Percentiles rank a stretch among this genome's conserved stretches.
Evolutionary conservation across 2,888 invertebrate species (phyloP).

Genomic region (Torymus aiolomorphi): DNA sequence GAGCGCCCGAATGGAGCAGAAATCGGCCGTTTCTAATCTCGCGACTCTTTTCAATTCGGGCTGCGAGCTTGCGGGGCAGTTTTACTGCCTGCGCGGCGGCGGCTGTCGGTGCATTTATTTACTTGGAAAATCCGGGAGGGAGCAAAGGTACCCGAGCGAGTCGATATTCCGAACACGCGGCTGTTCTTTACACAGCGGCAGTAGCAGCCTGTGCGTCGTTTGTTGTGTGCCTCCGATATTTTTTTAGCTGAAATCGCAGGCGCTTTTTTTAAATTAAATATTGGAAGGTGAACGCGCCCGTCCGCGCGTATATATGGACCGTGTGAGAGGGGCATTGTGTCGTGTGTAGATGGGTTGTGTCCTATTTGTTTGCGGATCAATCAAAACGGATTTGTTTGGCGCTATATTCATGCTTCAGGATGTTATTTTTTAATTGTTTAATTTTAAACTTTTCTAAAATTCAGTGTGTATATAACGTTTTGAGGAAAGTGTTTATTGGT

Average conservation of each 20-base stretch:
- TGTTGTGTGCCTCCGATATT: conserved; percentile 16
- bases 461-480: no score
- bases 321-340: no score
- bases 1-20: conserved; percentile 18
- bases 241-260: not conserved
- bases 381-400: no score
- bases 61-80: conserved; percentile 41
- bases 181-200: conserved; percentile 15
- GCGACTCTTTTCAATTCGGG: conserved; percentile 39
- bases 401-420: no score
- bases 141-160: not conserved
- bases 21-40: conserved; percentile 36
- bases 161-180: conserved; percentile 30
- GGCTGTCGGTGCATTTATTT: conserved; percentile 37
- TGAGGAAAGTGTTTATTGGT: not conserved
- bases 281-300: not conserved
- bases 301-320: no score
- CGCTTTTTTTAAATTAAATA: conserved; percentile 12
- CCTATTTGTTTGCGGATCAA: no score
- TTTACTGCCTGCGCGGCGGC: conserved; percentile 3
- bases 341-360: no score
- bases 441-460: no score
- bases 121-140: conserved; percentile 27
- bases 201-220: no score
- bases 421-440: no score